phyloP scores from a whole-genome alignment of 2,888 invertebrate genomes.

The Tenthredo livida region DNA sequence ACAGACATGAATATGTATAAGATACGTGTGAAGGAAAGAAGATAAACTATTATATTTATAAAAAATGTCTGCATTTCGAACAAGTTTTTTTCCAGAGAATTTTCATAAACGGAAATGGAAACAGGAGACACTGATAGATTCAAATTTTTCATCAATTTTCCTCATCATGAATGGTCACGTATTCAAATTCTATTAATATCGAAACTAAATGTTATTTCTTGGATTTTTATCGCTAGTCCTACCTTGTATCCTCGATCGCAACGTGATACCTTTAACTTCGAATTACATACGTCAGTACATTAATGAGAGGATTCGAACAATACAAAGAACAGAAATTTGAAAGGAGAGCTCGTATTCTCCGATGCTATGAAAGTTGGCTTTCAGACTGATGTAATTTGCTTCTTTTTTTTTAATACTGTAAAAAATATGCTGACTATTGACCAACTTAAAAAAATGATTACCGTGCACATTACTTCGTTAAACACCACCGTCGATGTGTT shows the following conservation, averaged over 20 bases:
- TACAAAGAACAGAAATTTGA: not conserved
- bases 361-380: not conserved
- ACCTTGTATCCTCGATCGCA: not conserved
- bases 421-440: constrained; percentile 41
- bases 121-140: not conserved
- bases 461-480: constrained; percentile 27
- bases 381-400: constrained; percentile 18
- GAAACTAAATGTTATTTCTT: not conserved
- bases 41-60: not conserved
- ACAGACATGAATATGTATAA: not conserved
- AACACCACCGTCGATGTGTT: constrained; percentile 1
- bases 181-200: not conserved
- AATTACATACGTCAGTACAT: not conserved
- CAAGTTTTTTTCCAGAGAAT: not conserved
- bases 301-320: not conserved
- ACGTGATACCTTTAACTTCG: not conserved
- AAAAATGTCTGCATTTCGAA: not conserved
- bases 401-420: not conserved
- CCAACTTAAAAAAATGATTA: constrained; percentile 45
- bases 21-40: not conserved
- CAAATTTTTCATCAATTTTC: too few species aligned
- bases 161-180: not conserved
- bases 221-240: not conserved
- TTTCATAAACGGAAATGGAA: not conserved
- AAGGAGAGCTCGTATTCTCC: not conserved